Conservation (phyloP, 2,797 vertebrate genomes). For the Pteropus rufus region DNA sequence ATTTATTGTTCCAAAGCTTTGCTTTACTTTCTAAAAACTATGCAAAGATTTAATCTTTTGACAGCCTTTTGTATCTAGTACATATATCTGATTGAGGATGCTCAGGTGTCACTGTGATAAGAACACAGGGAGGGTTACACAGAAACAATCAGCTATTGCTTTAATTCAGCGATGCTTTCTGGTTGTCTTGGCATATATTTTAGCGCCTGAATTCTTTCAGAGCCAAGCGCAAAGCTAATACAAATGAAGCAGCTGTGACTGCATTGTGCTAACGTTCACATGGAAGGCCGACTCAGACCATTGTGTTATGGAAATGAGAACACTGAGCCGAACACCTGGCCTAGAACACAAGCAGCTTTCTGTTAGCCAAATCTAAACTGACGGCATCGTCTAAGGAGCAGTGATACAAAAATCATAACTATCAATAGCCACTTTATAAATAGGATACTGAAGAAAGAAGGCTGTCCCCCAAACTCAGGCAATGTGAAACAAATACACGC, state of each 20-base stretch:
- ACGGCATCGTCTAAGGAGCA: constrained; percentile 29
- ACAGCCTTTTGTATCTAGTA: background rate
- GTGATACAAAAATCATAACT: constrained; percentile 46
- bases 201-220: constrained; percentile 53
- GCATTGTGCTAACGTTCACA: constrained; percentile 58
- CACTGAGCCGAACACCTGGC: constrained; percentile 42
- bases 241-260: constrained; percentile 67
- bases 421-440: constrained; percentile 55
- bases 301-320: constrained; percentile 62
- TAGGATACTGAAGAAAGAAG: constrained; percentile 49
- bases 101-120: background rate
- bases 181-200: constrained; percentile 42
- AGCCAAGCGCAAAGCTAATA: constrained; percentile 62
- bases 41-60: background rate
- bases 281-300: constrained; percentile 57
- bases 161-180: constrained; percentile 40
- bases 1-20: constrained; percentile 29
- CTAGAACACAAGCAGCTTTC: constrained; percentile 59
- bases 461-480: background rate
- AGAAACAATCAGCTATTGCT: background rate
- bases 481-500: constrained; percentile 8
- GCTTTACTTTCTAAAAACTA: background rate
- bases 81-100: background rate
- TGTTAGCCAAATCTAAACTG: constrained; percentile 34
- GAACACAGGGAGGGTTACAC: background rate